Evolutionary conservation across 2,113 vertebrate species (phyloP), one percentile per base, ranked within the genome.

Genomic region (Bos javanicus): DNA sequence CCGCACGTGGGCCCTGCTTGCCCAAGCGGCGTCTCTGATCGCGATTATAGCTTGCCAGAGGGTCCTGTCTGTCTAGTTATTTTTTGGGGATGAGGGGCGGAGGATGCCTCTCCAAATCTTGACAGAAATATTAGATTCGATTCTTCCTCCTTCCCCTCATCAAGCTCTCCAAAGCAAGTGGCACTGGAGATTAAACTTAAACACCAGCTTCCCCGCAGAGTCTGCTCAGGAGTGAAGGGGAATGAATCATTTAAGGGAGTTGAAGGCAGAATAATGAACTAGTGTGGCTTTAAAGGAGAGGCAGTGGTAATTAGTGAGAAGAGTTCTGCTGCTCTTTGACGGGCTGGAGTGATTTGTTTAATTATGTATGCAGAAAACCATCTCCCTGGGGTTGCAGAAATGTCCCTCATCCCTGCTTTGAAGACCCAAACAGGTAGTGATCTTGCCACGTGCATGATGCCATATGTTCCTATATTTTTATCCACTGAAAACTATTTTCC

Each of bases 171-270:
- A 84, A 92, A 94, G 59, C 97, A 95, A 97, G 96, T 95, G 97
- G 93, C 95, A 90, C 67, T 91, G 88, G 97, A 92, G 96, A 97
- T 96, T 94, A 85, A 98, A 98, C 95, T 98, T 97, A 98, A 98
- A 93, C 94, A 95, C 95, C 90, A 96, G 80, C 94, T 97, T 98
- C 90, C 96, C 94, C 50, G 95, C 80, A 88, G 92, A 94, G 84
- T 83, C 92, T 98, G 97, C 90, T 96, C 62, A 52, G 93, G 64
- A 97, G 91, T 39, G 82, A 94, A 84, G 87, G 46, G 46, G 33
- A 26, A 97, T 97, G 97, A 97, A 97, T 98, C 97, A 95, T 94
- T 97, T 97, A 95, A 95, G 67, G 87, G 92, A 96, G 88, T 83
- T 97, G 90, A 85, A 95, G 97, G 94, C 80, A 96, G 95, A 90